These are phyloP conservation scores for Limanda limanda DNA, from an alignment of 2,113 vertebrate genomes.

Conservation along the genomic window DNA sequence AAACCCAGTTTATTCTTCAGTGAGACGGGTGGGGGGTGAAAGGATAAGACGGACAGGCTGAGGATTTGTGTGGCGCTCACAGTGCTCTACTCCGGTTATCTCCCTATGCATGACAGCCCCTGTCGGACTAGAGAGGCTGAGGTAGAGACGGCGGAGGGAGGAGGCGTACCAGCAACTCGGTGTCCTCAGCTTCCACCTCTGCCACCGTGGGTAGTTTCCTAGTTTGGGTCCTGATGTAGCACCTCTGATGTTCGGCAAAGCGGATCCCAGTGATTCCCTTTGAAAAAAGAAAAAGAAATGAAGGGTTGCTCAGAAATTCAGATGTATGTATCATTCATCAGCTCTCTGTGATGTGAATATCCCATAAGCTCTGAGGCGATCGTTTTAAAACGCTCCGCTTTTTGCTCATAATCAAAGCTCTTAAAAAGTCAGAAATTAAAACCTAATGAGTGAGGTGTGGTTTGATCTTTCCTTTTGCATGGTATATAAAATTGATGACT, in stretches of 20 bases:
- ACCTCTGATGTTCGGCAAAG: conserved; percentile 84
- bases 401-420: conserved; percentile 72
- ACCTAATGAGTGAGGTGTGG: conserved; percentile 64
- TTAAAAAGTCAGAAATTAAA: conserved; percentile 56
- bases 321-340: conserved; percentile 73
- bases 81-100: conserved; percentile 64
- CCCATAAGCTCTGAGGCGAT: conserved; percentile 36
- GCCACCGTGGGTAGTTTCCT: conserved; percentile 74
- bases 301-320: conserved; percentile 59
- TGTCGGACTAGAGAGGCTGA: conserved; percentile 47
- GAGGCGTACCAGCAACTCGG: conserved; percentile 62
- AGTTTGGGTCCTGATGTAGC: conserved; percentile 84
- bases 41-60: conserved; percentile 67
- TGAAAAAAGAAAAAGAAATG: conserved; percentile 63
- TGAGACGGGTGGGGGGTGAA: conserved; percentile 57
- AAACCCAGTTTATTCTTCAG: conserved; percentile 77
- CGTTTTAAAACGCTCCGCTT: conserved; percentile 60
- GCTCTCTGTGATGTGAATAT: conserved; percentile 58
- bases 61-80: conserved; percentile 61
- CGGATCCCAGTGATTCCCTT: conserved; percentile 85
- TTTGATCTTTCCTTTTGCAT: conserved; percentile 48
- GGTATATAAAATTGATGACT: conserved; percentile 46
- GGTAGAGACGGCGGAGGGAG: conserved; percentile 40
- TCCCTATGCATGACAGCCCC: conserved; percentile 70
- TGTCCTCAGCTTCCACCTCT: conserved; percentile 68